Conservation (phyloP, 2,888 invertebrate species). For the Lapara coniferarum region DNA sequence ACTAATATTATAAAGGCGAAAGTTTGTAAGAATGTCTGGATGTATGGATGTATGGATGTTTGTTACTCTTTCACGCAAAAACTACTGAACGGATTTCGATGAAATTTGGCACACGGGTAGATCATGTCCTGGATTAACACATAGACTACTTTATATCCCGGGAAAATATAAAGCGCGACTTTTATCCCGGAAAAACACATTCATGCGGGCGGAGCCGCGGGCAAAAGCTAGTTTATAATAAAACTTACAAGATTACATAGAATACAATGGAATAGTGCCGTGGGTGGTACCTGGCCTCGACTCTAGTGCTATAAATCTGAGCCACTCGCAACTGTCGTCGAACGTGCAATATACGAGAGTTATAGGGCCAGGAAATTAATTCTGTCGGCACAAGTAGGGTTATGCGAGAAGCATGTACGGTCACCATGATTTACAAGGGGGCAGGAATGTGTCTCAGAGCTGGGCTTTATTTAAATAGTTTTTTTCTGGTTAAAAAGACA, state of each 20-base stretch:
- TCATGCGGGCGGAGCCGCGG: too few species aligned
- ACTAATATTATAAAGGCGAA: too few species aligned
- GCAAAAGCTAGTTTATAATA: constrained; percentile 4
- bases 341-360: constrained; percentile 81
- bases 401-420: constrained; percentile 54
- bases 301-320: constrained; percentile 74
- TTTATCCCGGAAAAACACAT: too few species aligned
- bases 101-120: too few species aligned
- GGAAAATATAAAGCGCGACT: too few species aligned
- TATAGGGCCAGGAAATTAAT: constrained; percentile 82
- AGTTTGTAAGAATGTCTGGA: too few species aligned
- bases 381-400: constrained; percentile 79
- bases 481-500: neutral
- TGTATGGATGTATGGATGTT: too few species aligned
- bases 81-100: too few species aligned
- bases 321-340: constrained; percentile 74
- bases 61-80: too few species aligned
- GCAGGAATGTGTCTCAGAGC: neutral
- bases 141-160: too few species aligned
- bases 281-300: constrained; percentile 65
- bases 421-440: constrained; percentile 36
- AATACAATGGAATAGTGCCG: constrained; percentile 34
- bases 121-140: too few species aligned
- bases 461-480: neutral
- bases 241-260: constrained; percentile 7